Evolutionary conservation across 1,140 invertebrate species (phyloP), one percentile per base, ranked within the genome.

Genomic region (Trachymyrmex cornetzi): DNA sequence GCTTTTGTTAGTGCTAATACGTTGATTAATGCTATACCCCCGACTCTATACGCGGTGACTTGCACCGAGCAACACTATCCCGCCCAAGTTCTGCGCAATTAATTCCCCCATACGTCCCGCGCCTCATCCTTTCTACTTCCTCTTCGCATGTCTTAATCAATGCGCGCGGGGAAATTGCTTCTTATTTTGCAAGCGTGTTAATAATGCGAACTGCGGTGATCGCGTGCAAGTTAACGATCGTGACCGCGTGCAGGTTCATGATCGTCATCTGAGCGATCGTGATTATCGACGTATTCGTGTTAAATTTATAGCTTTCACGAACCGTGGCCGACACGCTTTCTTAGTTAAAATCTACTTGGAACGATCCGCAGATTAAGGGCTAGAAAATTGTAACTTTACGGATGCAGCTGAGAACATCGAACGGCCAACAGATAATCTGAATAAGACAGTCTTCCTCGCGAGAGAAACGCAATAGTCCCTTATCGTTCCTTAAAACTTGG

Each of bases 321-420:
- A 74, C 67, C 80, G 67, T 82, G 38, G 24, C 53, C 80, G 67
- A 82, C 80, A 82, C 80, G 80, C 80, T 82, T 55, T 72, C 80
- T 72, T 16, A 48, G 71, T 22, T 61, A 80, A 74, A 80, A 74
- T 82, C 67, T 38, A 24, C 67, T 24, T n/a, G 79, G 30, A 59
- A 82, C 50, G n/a, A 48, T 74, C 53, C 55, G 53, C 12, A 50
- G 57, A 19, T 30, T 50, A 66, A 79, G 38, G 59, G 27, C 55
- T 16, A 34, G 38, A 24, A 74, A 74, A 74, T 38, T 48, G 34
- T 44, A 38, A 71, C 34, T 57, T 48, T 16, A 16, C 34, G 22
- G 77, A n/a, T 59, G 22, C 50, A 44, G 34, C 55, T 9, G 38
- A 0, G 55, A n/a, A 7, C 9, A 44, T 44, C 16, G 34, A 34